Evolutionary conservation across 2,797 vertebrate genomes (phyloP), one percentile per base, ranked within the genome.

Genomic region (Pteropus rufus): DNA sequence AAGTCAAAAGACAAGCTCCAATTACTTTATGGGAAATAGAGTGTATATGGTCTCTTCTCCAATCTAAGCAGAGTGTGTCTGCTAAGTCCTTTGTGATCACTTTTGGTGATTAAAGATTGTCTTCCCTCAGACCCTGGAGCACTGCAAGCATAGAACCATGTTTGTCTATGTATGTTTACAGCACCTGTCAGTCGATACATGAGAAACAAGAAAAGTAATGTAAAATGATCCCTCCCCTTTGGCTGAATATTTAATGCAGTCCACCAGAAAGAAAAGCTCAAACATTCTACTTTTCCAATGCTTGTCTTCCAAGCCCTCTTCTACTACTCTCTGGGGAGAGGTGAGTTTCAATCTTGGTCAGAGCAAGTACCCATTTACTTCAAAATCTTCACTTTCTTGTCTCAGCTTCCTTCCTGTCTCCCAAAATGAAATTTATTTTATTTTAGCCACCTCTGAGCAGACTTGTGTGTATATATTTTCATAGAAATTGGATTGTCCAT

Each of bases 131-230:
- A 97, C 98, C 97, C 75, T 90, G 95, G 97, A 98, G 97, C 97
- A 97, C 89, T 96, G 98, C 93, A 98, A 97, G 98, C 97, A 94
- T 89, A 97, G 97, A 98, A 97, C 98, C 97, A 96, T 99, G 99
- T 99, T 99, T 99, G 98, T 98, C 99, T 99, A 98, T 99, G 99
- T 99, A 98, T 99, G 99, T 99, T 99, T 99, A 99, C 98, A 99
- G 98, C 99, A 99, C 98, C 99, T 99, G 99, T 99, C 99, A 99
- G 98, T 98, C 95, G 98, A 99, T 99, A 99, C 99, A 99, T 6
- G 98, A 99, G 98, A 99, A 99, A 99, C 99, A 99, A 99, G 99
- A 98, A 99, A 98, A 99, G 98, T 98, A 98, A 98, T 99, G 99
- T 99, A 99, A 99, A 98, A 97, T 93, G 98, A 99, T 99, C 98